Evolutionary conservation across 2,113 vertebrate species (phyloP).

Genomic region (Brachypodius melanocephalos): DNA sequence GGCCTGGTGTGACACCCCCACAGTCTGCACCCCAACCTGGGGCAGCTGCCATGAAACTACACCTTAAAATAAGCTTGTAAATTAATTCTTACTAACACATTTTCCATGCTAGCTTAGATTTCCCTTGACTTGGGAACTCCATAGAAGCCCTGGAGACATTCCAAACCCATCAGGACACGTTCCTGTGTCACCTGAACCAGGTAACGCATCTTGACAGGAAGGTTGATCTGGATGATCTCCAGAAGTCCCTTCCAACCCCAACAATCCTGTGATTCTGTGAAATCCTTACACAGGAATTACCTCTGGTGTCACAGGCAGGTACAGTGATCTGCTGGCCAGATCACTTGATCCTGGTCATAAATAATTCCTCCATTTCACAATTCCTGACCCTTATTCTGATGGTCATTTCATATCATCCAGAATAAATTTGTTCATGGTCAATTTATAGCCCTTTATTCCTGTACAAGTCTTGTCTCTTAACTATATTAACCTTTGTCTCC

Average conservation of each 20-base stretch:
- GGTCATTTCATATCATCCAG: not conserved
- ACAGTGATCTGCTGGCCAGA: not conserved
- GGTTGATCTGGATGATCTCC: too few species aligned
- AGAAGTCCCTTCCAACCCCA: not conserved
- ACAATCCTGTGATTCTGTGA: not conserved
- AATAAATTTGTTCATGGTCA: not conserved
- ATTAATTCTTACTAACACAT: too few species aligned
- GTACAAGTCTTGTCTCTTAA: not conserved
- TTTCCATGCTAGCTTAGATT: not conserved
- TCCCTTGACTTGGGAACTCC: not conserved
- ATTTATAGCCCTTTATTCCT: not conserved
- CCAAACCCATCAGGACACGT: accelerated
- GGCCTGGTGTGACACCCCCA: accelerated
- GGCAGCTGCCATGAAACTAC: not conserved
- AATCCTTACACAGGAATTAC: not conserved
- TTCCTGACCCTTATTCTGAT: not conserved
- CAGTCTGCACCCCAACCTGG: not conserved
- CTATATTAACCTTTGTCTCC: not conserved
- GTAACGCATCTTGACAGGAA: not conserved
- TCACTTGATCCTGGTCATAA: accelerated
- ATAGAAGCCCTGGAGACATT: not conserved
- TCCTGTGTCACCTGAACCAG: not conserved
- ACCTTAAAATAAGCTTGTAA: not conserved
- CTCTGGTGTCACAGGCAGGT: not conserved
- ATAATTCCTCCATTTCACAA: not conserved